Evolutionary conservation across 2,113 vertebrate species (phyloP), one percentile per base, ranked within the genome.

Genomic region (Callipepla californica): DNA sequence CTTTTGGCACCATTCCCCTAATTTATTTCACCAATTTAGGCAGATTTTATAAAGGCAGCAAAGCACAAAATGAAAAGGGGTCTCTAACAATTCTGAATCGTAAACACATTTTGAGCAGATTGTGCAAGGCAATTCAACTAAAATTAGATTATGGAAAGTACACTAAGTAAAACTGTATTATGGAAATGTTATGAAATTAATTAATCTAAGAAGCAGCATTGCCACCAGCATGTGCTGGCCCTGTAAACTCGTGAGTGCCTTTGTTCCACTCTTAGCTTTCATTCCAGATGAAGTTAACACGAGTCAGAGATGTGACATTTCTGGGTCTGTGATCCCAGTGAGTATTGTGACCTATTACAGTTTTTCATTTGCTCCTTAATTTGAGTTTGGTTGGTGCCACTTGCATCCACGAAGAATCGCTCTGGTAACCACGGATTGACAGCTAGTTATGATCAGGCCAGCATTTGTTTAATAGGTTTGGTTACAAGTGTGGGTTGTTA

Each of bases 61-160:
- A 85, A 84, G 78, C 51, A 77, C 65, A 96, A 91, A 80, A 72
- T 75, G 65, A 81, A 96, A 94, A 88, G 61, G 89, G 86, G 93
- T 93, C 63, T 92, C 69, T 87, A 93, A 96, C 91, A 96, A 97
- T 97, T 91, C 93, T 93, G 94, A 94, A 83, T 95, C 45, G 1
- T 96, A 97, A 97, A 95, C 94, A 96, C 81, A 93, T 95, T 96
- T 96, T 89, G 94, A 97, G 88, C 92, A 97, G 93, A 96, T 95
- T 97, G 89, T 87, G 96, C 85, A 97, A 97, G 95, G 92, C 88
- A 95, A 96, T 96, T 97, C 87, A 74, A 96, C 79, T 84, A 96
- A 97, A 97, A 96, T 97, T 95, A 94, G 95, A 97, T 96, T 96
- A 95, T 83, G 79, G 94, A 95, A 94, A 96, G 92, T 93, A 96